Evolutionary conservation across 1,140 invertebrate genomes (phyloP).

Genomic region (Drosophila lacteicornis): DNA sequence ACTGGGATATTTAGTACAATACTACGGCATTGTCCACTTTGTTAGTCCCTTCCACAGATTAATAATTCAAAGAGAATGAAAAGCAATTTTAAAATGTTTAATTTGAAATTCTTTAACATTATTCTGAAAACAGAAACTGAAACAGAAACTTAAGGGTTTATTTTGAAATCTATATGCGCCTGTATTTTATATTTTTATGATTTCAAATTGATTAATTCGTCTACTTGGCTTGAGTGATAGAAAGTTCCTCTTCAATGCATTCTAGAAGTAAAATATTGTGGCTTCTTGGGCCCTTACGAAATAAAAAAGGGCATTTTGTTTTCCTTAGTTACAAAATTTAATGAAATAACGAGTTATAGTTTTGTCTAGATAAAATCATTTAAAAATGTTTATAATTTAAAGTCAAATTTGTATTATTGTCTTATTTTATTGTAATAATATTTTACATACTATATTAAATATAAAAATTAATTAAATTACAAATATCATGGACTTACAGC

Average conservation of each 20-base stretch:
- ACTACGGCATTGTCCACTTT: conserved; percentile 31
- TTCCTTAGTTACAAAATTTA: too few relatives aligned
- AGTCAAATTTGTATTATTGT: neutral
- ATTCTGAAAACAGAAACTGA: neutral
- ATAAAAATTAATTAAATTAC: too few relatives aligned
- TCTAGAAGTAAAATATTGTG: too few relatives aligned
- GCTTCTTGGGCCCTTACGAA: too few relatives aligned
- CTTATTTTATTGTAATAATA: neutral
- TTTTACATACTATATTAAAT: neutral
- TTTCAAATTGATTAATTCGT: conserved; percentile 3
- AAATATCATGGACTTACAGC: neutral
- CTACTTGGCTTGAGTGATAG: too few relatives aligned
- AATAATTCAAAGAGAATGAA: conserved; percentile 30
- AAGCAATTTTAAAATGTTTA: conserved; percentile 35
- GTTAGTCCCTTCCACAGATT: conserved; percentile 22
- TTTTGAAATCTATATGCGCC: neutral
- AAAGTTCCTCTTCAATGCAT: too few relatives aligned
- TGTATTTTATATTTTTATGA: neutral
- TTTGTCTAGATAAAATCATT: too few relatives aligned
- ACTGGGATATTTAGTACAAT: conserved; percentile 29
- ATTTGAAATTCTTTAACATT: conserved; percentile 18
- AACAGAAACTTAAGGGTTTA: neutral
- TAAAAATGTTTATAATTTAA: too few relatives aligned
- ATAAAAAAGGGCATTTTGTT: too few relatives aligned
- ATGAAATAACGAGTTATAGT: too few relatives aligned